Base-by-base conservation (phyloP, 2,797 vertebrate genomes). In the Streptopelia turtur region DNA sequence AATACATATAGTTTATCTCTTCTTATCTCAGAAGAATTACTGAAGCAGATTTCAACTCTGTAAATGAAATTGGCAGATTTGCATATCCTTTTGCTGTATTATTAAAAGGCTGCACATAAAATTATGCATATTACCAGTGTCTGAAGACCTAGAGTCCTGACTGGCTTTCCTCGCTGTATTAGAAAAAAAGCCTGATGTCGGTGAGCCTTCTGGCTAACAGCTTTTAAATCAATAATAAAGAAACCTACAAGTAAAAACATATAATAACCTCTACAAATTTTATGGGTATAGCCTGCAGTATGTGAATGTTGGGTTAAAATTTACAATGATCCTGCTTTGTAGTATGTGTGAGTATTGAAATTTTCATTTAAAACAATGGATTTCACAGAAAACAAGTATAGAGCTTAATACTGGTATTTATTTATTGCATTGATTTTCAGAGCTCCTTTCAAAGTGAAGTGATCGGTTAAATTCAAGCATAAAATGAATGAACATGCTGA, bases 41-140 rank as follows among this genome's bases (percentile, higher is more conserved):
- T 93, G 83, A 97, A 96, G 92, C 63, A 81, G 59, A 81, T 79
- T 89, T 84, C 93, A 72, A 87, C 35, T 85, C 91, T 94, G 89
- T 91, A 96, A 96, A 97, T 81, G 45, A 87, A 95, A 95, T 16
- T 27, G 27, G 20, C 69, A 22, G 87, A 84, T 96, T 96, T 97
- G 69, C 90, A 93, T 96, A 95, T 83, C 70, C 25, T 84, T 87
- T 93, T 97, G 78, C 91, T 91, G 33, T 93, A 87, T 90, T 96
- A 76, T 93, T 89, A 93, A 89, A 92, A 95, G 57, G 49, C 77
- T 83, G 63, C 83, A 90, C 70, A 78, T 87, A 83, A 95, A 95
- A 94, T 90, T 83, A 88, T 95, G 82, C 31, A 86, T 78, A 93
- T 84, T 93, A 61, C 22, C 64, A 56, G 30, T 24, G 13, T 83